These are phyloP conservation scores for Arremon aurantiirostris DNA, from an alignment of 2,797 vertebrate genomes.

Conservation along the genomic window DNA sequence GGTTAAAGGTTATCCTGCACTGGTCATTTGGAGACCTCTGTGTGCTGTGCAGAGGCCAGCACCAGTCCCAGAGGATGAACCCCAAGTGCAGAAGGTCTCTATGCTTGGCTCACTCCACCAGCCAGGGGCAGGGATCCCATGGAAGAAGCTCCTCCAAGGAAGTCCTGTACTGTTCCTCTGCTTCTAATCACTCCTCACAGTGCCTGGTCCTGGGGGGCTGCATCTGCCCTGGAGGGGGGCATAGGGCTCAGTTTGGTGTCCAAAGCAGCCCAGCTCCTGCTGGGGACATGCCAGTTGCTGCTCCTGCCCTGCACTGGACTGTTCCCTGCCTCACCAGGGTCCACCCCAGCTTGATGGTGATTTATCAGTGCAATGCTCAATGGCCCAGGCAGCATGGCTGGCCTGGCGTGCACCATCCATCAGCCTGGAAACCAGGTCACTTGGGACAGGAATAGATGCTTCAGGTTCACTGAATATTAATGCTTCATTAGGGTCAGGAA, in stretches of 20 bases:
- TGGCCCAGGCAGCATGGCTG: neutral
- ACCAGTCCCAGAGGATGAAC: neutral
- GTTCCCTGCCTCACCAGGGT: neutral
- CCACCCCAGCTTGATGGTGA: neutral
- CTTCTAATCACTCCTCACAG: neutral
- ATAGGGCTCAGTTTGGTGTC: neutral
- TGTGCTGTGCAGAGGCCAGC: neutral
- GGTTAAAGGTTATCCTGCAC: neutral
- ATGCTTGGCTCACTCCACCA: neutral
- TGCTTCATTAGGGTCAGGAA: slow-evolving; percentile 60
- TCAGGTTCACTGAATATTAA: slow-evolving; percentile 66
- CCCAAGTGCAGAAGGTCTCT: neutral
- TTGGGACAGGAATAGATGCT: slow-evolving; percentile 62
- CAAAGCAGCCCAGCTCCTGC: neutral
- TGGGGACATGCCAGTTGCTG: neutral
- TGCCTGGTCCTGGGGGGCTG: neutral
- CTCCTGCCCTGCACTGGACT: neutral
- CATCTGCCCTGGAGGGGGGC: neutral
- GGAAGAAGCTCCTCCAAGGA: neutral
- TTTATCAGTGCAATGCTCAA: neutral
- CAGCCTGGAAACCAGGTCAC: slow-evolving; percentile 65
- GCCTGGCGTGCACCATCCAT: neutral
- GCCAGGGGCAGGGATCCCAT: neutral
- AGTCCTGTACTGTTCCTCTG: neutral
- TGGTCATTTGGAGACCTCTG: neutral